Conservation (phyloP, 2,113 vertebrate genomes). For the Bambusicola thoracicus region DNA sequence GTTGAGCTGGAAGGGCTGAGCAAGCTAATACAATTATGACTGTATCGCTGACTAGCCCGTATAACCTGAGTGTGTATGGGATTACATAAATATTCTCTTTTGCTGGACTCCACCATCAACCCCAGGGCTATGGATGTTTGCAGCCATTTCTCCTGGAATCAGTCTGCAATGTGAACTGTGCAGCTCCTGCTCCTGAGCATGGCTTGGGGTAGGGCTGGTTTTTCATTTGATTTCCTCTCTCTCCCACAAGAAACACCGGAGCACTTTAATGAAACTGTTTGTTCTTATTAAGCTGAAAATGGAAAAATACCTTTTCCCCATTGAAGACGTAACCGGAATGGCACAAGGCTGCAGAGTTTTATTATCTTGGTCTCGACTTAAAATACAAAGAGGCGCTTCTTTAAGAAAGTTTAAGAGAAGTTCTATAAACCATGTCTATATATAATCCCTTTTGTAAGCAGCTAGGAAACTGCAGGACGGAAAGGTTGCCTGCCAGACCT, state of each 20-base stretch:
- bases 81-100: not conserved
- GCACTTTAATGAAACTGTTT: slow-evolving; percentile 1
- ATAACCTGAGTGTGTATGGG: accelerated
- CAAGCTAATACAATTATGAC: accelerated
- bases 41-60: not conserved
- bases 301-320: not conserved
- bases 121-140: not conserved
- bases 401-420: slow-evolving; percentile 76
- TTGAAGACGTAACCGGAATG: not conserved
- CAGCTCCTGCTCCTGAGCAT: not conserved
- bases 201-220: not conserved
- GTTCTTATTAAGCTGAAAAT: slow-evolving; percentile 40
- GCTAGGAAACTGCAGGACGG: slow-evolving; percentile 71
- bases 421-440: slow-evolving; percentile 71
- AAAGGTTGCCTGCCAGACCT: slow-evolving; percentile 70
- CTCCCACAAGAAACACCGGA: not conserved
- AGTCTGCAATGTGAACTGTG: not conserved
- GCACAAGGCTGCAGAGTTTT: not conserved
- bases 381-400: not conserved
- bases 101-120: not conserved
- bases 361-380: slow-evolving; percentile 31
- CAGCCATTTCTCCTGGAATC: not conserved
- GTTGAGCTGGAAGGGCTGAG: too few relatives aligned
- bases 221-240: accelerated
- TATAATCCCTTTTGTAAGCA: slow-evolving; percentile 69